Percentiles rank a stretch among this genome's conserved stretches.
Evolutionary conservation across 2,888 invertebrate species (phyloP).

Genomic region (Polydrusus pterygomalis): DNA sequence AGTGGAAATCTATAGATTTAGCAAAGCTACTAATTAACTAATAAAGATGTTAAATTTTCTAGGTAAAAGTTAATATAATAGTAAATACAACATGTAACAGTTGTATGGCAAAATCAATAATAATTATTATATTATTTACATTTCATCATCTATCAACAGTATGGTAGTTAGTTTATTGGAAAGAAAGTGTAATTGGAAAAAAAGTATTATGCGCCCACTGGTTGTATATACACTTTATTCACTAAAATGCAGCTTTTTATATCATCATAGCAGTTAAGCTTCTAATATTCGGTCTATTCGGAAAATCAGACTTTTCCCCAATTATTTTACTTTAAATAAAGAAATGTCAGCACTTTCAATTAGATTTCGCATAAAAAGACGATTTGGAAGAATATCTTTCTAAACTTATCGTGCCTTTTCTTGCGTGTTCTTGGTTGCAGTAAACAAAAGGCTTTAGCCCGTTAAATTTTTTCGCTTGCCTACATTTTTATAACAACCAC

Average conservation of each 20-base stretch:
- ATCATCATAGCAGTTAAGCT: not conserved
- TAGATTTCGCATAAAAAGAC: conserved; percentile 30
- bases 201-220: too few relatives aligned
- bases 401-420: conserved; percentile 16
- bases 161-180: too few relatives aligned
- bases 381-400: conserved; percentile 15
- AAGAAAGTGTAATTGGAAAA: not conserved
- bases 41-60: not conserved
- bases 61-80: not conserved
- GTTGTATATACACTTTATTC: too few relatives aligned
- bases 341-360: conserved; percentile 12
- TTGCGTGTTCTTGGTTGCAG: conserved; percentile 7
- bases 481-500: conserved; percentile 40
- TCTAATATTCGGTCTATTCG: not conserved
- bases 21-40: conserved; percentile 5
- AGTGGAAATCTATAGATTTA: not conserved
- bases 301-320: not conserved
- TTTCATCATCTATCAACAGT: too few relatives aligned
- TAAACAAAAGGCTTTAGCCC: conserved; percentile 37
- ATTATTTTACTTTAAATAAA: conserved; percentile 15
- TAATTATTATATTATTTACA: too few relatives aligned
- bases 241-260: too few relatives aligned
- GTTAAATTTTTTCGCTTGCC: conserved; percentile 42
- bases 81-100: not conserved
- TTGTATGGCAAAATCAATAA: too few relatives aligned